Conservation (phyloP, 2,888 invertebrate species). For the Drepana falcataria region DNA sequence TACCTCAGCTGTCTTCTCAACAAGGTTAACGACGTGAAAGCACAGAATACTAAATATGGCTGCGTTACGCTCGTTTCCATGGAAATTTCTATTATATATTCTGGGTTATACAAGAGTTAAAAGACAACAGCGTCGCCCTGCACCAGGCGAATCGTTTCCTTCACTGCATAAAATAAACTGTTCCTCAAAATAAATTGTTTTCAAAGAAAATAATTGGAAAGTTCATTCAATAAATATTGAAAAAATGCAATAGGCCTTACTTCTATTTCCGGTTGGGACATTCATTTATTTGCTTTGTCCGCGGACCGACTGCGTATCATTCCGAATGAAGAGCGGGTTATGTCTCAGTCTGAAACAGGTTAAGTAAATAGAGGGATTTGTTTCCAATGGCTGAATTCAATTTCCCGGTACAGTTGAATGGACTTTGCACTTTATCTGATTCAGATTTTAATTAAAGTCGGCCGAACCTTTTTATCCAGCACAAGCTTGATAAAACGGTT, state of each 20-base stretch:
- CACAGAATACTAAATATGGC: too few species aligned
- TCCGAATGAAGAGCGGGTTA: slow-evolving; percentile 41
- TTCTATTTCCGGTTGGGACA: slow-evolving; percentile 43
- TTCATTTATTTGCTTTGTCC: slow-evolving; percentile 56
- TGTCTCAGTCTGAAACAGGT: slow-evolving; percentile 57
- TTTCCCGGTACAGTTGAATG: slow-evolving; percentile 47
- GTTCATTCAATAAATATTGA: not conserved
- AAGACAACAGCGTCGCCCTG: too few species aligned
- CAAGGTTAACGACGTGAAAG: too few species aligned
- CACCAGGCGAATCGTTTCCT: too few species aligned
- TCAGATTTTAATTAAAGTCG: slow-evolving; percentile 58
- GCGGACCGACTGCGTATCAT: slow-evolving; percentile 31
- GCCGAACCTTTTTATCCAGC: slow-evolving; percentile 15
- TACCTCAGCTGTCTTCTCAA: too few species aligned
- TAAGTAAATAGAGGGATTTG: slow-evolving; percentile 65
- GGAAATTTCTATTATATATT: too few species aligned
- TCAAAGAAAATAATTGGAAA: not conserved
- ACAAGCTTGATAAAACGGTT: not conserved
- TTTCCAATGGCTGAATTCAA: slow-evolving; percentile 50
- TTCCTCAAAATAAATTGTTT: too few species aligned
- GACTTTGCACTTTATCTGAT: slow-evolving; percentile 52
- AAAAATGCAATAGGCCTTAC: slow-evolving; percentile 35
- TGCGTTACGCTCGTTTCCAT: too few species aligned
- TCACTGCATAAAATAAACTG: too few species aligned
- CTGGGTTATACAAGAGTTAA: too few species aligned